These are phyloP conservation scores for Campopleginae sp. DNA, from an alignment of 2,888 invertebrate species.

Conservation along the genomic window DNA sequence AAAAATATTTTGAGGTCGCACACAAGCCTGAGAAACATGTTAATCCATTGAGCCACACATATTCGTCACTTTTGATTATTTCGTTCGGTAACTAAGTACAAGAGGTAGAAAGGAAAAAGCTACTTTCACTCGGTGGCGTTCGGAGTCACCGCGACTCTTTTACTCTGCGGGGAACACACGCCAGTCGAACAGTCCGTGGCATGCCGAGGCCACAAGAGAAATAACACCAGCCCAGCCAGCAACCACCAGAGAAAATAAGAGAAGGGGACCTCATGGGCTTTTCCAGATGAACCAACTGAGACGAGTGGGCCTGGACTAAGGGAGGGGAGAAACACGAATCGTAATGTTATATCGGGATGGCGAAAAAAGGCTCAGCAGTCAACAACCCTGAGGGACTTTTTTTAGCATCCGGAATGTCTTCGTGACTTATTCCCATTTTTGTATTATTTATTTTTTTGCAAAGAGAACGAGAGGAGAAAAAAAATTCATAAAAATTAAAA, in stretches of 20 bases:
- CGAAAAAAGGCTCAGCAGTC: background rate
- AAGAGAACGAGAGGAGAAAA: background rate
- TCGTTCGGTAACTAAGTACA: constrained; percentile 36
- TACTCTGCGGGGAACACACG: constrained; percentile 45
- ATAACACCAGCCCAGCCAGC: constrained; percentile 44
- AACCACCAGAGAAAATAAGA: constrained; percentile 53
- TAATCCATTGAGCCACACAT: constrained; percentile 64
- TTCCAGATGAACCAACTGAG: constrained; percentile 38
- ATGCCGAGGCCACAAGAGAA: constrained; percentile 79
- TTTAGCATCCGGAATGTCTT: background rate
- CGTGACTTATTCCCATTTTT: background rate
- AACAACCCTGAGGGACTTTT: background rate
- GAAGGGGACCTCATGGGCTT: constrained; percentile 59
- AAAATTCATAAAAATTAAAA: too few relatives aligned
- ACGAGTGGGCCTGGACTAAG: constrained; percentile 38
- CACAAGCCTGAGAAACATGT: constrained; percentile 58
- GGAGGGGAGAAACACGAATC: constrained; percentile 46
- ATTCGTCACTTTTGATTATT: constrained; percentile 68
- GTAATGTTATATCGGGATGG: background rate
- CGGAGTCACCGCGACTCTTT: constrained; percentile 61
- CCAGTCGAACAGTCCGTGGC: constrained; percentile 74
- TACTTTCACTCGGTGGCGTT: constrained; percentile 81
- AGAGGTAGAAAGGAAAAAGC: constrained; percentile 83
- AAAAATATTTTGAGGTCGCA: constrained; percentile 51
- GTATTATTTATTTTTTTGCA: background rate